Conservation (phyloP, 2,113 vertebrate genomes). For the Bubo blakistoni region DNA sequence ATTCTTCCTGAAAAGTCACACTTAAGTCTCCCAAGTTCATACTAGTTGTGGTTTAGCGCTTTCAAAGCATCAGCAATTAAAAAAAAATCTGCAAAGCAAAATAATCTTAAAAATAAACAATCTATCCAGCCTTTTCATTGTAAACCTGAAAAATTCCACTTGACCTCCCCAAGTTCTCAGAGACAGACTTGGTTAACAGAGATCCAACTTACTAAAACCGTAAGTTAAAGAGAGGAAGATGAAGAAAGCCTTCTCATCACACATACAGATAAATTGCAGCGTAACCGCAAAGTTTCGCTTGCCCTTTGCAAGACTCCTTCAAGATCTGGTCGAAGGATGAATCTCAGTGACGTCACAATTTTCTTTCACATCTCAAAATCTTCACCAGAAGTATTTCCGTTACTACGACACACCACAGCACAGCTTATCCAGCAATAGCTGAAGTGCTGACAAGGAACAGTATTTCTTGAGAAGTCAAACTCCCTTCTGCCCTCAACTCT, state of each 20-base stretch:
- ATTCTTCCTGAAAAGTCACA: not conserved
- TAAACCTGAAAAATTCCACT: not conserved
- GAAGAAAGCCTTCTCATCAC: not conserved
- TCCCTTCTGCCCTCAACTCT: not conserved
- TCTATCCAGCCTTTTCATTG: not conserved
- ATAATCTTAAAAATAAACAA: not conserved
- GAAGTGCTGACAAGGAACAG: not conserved
- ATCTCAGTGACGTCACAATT: not conserved
- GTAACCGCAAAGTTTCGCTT: not conserved
- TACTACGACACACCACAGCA: too few species aligned
- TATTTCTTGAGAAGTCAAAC: not conserved
- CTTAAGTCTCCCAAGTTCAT: not conserved
- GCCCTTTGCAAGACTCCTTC: not conserved
- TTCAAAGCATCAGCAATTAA: not conserved
- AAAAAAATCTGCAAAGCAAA: not conserved
- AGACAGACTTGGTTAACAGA: not conserved
- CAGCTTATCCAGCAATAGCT: not conserved
- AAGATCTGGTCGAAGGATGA: not conserved
- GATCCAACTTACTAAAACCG: not conserved
- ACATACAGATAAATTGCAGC: fast-evolving
- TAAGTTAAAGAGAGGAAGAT: not conserved
- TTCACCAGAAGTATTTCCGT: not conserved
- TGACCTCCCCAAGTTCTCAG: not conserved
- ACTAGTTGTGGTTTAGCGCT: not conserved
- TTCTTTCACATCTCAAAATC: not conserved